Conservation (phyloP, 1,140 invertebrate genomes). For the Brachystomella parvula region DNA sequence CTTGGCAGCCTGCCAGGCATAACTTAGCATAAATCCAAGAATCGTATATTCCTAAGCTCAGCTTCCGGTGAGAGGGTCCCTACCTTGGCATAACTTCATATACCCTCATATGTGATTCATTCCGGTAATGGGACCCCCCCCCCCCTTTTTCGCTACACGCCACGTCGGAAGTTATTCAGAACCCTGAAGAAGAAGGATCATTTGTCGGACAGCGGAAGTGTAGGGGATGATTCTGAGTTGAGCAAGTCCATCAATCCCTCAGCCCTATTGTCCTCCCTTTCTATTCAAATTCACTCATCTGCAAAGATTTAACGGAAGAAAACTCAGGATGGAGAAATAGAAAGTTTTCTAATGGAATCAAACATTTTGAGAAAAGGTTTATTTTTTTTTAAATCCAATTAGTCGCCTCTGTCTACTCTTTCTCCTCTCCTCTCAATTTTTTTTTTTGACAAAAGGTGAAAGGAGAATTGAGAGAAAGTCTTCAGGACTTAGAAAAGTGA, state of each 20-base stretch:
- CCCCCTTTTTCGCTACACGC: background rate
- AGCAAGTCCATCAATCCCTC: slow-evolving; percentile 34
- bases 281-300: slow-evolving; percentile 32
- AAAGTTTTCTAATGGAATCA: slow-evolving; percentile 3
- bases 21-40: background rate
- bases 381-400: slow-evolving; percentile 1
- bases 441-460: slow-evolving; percentile 1
- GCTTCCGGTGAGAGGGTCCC: too few relatives aligned
- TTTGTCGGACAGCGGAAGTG: slow-evolving; percentile 36
- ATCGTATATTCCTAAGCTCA: background rate
- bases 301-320: slow-evolving; percentile 22
- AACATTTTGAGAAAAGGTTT: background rate
- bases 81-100: background rate
- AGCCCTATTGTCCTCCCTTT: slow-evolving; percentile 24
- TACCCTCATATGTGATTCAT: background rate
- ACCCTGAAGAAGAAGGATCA: slow-evolving; percentile 20
- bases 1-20: background rate
- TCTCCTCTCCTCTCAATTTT: too few relatives aligned
- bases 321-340: background rate
- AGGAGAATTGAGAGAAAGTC: background rate
- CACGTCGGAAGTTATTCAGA: background rate
- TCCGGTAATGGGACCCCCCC: background rate
- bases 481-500: background rate
- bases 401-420: slow-evolving; percentile 1
- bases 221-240: slow-evolving; percentile 33